Evolutionary conservation across 2,888 invertebrate genomes (phyloP), one percentile per base, ranked within the genome.

Genomic region (Cantharis nigra): DNA sequence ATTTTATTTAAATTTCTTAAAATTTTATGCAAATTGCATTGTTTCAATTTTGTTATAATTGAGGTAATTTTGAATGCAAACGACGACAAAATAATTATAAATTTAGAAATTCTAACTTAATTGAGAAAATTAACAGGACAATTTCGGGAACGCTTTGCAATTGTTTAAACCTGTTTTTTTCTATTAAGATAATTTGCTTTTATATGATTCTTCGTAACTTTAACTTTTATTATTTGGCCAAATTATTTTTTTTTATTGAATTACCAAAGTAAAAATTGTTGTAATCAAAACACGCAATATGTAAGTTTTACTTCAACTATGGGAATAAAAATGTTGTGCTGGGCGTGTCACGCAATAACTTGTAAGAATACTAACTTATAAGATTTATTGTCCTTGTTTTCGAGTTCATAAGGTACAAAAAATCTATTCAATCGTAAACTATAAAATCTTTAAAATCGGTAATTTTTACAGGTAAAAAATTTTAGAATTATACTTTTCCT

Each of bases 1-100:
- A 70, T 76, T 76, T 76, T 72, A 76, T 72, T 76, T 72, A 76
- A 72, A 70, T 72, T 76, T 76, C 72, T 72, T 26, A 69, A 20
- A 69, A 23, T 64, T 64, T 64, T 64, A 64, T 64, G 69, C 69
- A 75, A 71, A 65, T 70, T 69, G 62, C 28, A 69, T 64, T 71
- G 62, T 67, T 63, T 64, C 62, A 71, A 75, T 75, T 75, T 71
- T 16, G 75, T 71, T 75, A 71, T 70, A 71, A 70, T 49, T 70
- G 65, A 30, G 71, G 28, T 65, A 70, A 71, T 71, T 70, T 71
- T 75, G 18, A 28, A 65, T 71, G 65, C 64, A 62, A 67, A 63
- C 67, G 63, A 71, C 71, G 70, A 33, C 64, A n/a, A 70, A 70
- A 75, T 75, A 70, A 70, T 64, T 75, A 65, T 49, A 65, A 75